phyloP scores from a whole-genome alignment of 1,140 invertebrate genomes.

The Bombus balteatus region DNA sequence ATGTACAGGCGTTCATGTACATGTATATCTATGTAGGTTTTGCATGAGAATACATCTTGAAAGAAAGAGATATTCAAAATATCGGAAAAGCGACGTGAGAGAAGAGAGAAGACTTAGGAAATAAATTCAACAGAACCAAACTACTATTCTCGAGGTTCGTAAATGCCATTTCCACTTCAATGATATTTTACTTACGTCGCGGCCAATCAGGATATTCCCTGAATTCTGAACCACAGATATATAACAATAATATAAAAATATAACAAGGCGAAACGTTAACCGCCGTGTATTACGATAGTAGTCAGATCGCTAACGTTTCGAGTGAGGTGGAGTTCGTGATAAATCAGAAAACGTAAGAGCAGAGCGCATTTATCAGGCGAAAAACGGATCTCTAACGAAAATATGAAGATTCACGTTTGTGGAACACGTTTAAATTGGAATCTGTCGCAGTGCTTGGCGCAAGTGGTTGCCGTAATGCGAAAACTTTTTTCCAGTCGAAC shows the following conservation, averaged over 20 bases:
- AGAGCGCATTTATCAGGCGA: not conserved
- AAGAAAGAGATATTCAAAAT: not conserved
- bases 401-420: not conserved
- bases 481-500: conserved; percentile 55
- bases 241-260: no score
- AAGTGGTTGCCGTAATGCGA: conserved; percentile 39
- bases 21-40: not conserved
- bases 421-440: conserved; percentile 27
- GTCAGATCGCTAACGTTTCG: not conserved
- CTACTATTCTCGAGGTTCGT: not conserved
- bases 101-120: not conserved
- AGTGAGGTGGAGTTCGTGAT: not conserved
- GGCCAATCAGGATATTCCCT: not conserved
- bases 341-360: no score
- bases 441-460: not conserved
- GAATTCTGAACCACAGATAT: not conserved
- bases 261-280: not conserved
- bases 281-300: not conserved
- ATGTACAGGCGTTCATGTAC: not conserved
- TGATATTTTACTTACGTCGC: not conserved
- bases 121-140: not conserved
- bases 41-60: not conserved
- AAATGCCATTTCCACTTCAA: not conserved
- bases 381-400: not conserved
- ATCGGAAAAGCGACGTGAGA: not conserved